Base-by-base conservation (phyloP, 2,888 invertebrate genomes). In the Ophion ventricosus region DNA sequence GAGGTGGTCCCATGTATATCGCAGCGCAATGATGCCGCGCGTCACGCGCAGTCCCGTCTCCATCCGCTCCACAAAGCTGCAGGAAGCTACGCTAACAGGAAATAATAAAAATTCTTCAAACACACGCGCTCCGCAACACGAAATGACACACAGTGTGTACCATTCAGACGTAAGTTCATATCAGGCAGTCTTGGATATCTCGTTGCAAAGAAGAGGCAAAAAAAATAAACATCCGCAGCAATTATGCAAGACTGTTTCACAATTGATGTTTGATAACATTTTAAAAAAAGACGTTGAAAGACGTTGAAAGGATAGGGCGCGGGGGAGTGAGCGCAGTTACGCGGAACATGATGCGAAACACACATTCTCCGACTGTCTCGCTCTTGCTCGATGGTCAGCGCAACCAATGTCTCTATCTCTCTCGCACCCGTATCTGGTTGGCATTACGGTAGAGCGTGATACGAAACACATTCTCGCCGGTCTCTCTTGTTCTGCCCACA, bases 51-150 rank as follows among this genome's bases (percentile, higher is more conserved):
- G 76, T 67, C 20, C 20, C 20, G 59, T 74, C 35, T 73, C 72
- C 72, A 14, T 73, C 72, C 59, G 59, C 72, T 73, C 57, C 26
- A 64, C 64, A 26, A 35, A 59, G 63, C 49, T 40, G 26, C n/a
- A n/a, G n/a, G n/a, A n/a, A n/a, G n/a, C 26, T 66, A 40, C 35
- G 35, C 76, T 56, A 76, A 76, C 76, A 56, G 76, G 66, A 76
- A 76, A 76, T 76, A 66, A 66, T 76, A 73, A 76, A 66, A 66
- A 76, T 76, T 64, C 56, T 76, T 56, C 35, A 76, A 64, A 66
- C 76, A 66, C 59, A 43, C 43, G 74, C 73, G 43, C 0, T 20
- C 43, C n/a, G 35, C 26, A 14, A 64, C 26, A 61, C 26, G 29
- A 63, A 63, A 63, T 10, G 57, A 7, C n/a, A 72, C 70, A 73